Base-by-base conservation (phyloP, 53 echinoderm and acorn worm genomes). In the Antedon mediterranea region DNA sequence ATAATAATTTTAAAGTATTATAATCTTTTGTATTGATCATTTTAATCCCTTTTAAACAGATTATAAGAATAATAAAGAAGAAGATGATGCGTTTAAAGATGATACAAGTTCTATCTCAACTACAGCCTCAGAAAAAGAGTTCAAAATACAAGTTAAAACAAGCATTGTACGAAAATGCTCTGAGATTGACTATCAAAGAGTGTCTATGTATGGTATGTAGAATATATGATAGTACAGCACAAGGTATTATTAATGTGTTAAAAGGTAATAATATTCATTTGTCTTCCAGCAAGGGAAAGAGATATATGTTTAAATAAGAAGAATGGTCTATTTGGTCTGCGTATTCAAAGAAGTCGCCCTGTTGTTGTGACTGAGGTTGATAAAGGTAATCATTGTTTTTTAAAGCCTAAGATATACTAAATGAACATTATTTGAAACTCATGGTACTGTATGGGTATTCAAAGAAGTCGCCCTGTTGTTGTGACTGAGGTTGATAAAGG, bases 261-360 rank as follows among this genome's bases (percentile, higher is more conserved):
- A n/a, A n/a, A n/a, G n/a, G n/a, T n/a, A n/a, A n/a, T n/a, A n/a
- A n/a, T 71, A 76, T 30, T 70, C 71, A 23, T 82, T 79, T 81
- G 41, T 76, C 30, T 79, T 33, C 28, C 79, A 92, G 98, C 87
- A 14, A 82, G 88, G 28, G 91, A 91, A 73, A 77, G 98, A 71
- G 88, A 98, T 30, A 84, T 98, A 3, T 15, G 1, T 8, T 75
- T 81, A 27, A 43, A 77, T 20, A 89, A 90, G 77, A 71, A 82
- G 5, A 85, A 88, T 77, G 82, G 81, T 26, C 81, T 89, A 41
- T 92, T 83, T 86, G 98, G 92, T 1, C 80, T 98, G 57, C 84
- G 98, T 72, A 92, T 98, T 79, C 92, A 92, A 82, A 90, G 90
- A 86, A 98, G 98, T 78, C 88, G 83, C 32, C 98, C 98, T 26